Conservation (phyloP, 2,888 invertebrate genomes). For the Ametastegia equiseti region DNA sequence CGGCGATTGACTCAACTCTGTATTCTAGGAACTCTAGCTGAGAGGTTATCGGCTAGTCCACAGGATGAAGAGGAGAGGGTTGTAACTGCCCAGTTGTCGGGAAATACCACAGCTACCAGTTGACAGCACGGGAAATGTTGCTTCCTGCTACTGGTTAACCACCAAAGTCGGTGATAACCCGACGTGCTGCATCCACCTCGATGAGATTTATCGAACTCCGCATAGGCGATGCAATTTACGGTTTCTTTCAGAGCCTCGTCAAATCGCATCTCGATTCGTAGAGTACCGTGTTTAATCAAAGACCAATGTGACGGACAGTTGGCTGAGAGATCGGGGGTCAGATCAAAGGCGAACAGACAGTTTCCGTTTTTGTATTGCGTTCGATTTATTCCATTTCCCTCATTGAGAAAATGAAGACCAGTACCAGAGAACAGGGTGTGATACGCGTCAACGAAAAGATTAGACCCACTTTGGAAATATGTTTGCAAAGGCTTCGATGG, state of each 20-base stretch:
- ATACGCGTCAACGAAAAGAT: slow-evolving; percentile 55
- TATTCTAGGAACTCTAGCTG: no score
- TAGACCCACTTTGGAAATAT: slow-evolving; percentile 36
- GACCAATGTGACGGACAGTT: slow-evolving; percentile 55
- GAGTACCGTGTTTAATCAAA: slow-evolving; percentile 55
- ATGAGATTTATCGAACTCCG: slow-evolving; percentile 65
- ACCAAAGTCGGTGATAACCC: slow-evolving; percentile 53
- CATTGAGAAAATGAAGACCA: slow-evolving; percentile 54
- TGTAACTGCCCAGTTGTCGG: no score
- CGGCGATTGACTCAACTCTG: no score
- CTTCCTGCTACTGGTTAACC: background rate
- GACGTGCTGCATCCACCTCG: slow-evolving; percentile 59
- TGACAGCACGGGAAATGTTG: background rate
- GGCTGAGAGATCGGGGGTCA: slow-evolving; percentile 61
- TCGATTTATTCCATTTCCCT: slow-evolving; percentile 51
- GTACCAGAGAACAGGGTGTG: slow-evolving; percentile 58
- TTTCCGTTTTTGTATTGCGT: slow-evolving; percentile 51
- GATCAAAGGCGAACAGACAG: slow-evolving; percentile 60
- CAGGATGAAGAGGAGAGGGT: no score
- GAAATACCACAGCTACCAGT: background rate
- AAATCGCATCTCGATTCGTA: slow-evolving; percentile 61
- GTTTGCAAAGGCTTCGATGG: slow-evolving; percentile 55
- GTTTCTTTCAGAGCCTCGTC: slow-evolving; percentile 52
- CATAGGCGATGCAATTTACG: slow-evolving; percentile 60
- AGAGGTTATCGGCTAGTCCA: no score